Percentiles rank a stretch among this genome's conserved stretches.
Conservation (phyloP, 2,888 invertebrate species). For the Melinopterus prodromus region DNA sequence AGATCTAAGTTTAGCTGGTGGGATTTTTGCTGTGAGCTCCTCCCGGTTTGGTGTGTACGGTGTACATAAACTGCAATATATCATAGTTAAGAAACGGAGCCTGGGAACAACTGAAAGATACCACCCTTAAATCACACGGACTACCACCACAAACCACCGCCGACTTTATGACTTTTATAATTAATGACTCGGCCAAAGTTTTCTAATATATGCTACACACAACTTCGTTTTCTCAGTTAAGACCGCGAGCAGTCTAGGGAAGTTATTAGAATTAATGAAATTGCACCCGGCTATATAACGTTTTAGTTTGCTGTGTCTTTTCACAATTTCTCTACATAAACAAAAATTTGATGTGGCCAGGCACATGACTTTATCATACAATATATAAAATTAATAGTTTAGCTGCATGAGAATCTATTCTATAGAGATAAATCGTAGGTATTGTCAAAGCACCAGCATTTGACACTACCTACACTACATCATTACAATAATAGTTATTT, state of each 20-base stretch:
- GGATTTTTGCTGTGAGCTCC: background rate
- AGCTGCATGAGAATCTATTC: too few species aligned
- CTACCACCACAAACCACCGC: background rate
- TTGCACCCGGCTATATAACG: background rate
- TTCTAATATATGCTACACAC: slow-evolving; percentile 4
- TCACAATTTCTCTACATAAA: too few species aligned
- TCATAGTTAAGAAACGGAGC: background rate
- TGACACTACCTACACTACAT: too few species aligned
- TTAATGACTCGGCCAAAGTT: background rate
- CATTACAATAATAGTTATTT: too few species aligned
- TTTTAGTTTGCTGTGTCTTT: too few species aligned
- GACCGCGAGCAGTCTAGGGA: background rate
- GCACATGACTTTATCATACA: too few species aligned
- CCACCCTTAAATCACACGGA: background rate
- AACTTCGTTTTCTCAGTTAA: background rate
- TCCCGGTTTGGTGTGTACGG: background rate
- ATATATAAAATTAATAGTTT: too few species aligned
- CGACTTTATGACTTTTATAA: background rate
- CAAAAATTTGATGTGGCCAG: too few species aligned
- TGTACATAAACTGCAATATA: background rate
- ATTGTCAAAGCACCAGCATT: too few species aligned
- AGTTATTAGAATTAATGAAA: background rate
- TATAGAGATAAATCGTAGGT: too few species aligned
- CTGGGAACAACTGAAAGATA: background rate
- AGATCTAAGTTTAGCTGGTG: background rate